Percentiles rank a stretch among this genome's conserved stretches.
Evolutionary conservation across 2,113 vertebrate genomes (phyloP).

Genomic region (Aplodontia rufa): DNA sequence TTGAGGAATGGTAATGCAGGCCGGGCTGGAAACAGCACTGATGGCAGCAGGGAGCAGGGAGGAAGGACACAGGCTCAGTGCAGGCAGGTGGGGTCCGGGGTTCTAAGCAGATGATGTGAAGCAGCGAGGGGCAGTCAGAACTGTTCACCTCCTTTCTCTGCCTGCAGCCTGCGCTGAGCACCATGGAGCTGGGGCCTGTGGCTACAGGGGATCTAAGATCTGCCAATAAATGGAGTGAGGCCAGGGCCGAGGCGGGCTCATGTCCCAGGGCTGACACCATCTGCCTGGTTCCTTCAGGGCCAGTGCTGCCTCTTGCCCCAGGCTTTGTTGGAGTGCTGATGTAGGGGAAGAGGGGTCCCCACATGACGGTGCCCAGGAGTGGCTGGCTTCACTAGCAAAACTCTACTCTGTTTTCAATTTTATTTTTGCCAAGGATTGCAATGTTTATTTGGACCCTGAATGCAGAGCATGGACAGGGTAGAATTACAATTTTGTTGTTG

Average conservation of each 20-base stretch:
- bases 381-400: neutral
- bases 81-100: neutral
- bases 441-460: neutral
- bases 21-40: rapidly evolving
- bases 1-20: too few relatives aligned
- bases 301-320: neutral
- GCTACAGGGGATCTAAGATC: neutral
- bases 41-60: neutral
- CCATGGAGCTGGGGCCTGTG: neutral
- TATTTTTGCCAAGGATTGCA: neutral
- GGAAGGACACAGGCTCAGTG: neutral
- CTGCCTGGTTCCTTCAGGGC: neutral
- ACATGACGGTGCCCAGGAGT: rapidly evolving
- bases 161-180: neutral
- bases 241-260: neutral
- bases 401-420: neutral
- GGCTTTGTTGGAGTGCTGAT: neutral
- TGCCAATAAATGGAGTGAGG: neutral
- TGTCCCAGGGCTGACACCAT: neutral
- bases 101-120: neutral
- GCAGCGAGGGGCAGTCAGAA: neutral
- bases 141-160: neutral
- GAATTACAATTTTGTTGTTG: neutral
- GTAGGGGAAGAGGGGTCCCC: neutral
- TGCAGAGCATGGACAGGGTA: neutral